These are phyloP conservation scores for Chloromyia formosa DNA, from an alignment of 2,888 invertebrate species.

Conservation along the genomic window DNA sequence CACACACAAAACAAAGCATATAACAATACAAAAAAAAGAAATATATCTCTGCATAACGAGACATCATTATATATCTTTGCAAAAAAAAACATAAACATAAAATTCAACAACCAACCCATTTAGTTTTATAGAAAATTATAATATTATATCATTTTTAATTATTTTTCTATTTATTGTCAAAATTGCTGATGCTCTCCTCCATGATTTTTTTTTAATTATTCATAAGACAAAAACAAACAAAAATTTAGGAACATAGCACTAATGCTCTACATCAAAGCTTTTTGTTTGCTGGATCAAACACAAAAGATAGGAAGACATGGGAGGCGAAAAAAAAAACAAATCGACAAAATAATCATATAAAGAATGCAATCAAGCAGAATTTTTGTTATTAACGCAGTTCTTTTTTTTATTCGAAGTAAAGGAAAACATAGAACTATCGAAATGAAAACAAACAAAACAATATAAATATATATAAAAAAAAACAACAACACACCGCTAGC, in stretches of 20 bases:
- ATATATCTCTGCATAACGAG: background rate
- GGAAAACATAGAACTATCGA: background rate
- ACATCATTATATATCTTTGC: background rate
- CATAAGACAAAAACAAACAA: constrained; percentile 22
- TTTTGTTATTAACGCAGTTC: constrained; percentile 22
- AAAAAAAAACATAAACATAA: background rate
- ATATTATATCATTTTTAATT: constrained; percentile 18
- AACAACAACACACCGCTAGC: background rate
- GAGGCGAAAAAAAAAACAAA: no score
- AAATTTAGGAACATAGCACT: constrained; percentile 35
- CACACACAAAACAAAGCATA: background rate
- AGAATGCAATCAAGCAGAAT: background rate
- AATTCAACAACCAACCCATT: constrained; percentile 4
- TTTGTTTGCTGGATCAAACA: constrained; percentile 46
- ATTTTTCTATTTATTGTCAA: constrained; percentile 41
- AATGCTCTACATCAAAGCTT: constrained; percentile 24
- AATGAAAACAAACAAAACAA: background rate
- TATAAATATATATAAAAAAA: no score
- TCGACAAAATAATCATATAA: background rate
- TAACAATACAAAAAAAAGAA: no score
- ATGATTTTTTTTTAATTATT: constrained; percentile 25
- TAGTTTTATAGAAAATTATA: constrained; percentile 11
- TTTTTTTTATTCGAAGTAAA: constrained; percentile 19
- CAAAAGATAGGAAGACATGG: background rate
- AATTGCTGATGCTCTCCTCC: constrained; percentile 27